Percentiles rank a stretch among this genome's conserved stretches.
These are phyloP conservation scores for Ophiothrix spiculata DNA, from an alignment of 35 echinoderm and acorn worm species.

Conservation along the genomic window DNA sequence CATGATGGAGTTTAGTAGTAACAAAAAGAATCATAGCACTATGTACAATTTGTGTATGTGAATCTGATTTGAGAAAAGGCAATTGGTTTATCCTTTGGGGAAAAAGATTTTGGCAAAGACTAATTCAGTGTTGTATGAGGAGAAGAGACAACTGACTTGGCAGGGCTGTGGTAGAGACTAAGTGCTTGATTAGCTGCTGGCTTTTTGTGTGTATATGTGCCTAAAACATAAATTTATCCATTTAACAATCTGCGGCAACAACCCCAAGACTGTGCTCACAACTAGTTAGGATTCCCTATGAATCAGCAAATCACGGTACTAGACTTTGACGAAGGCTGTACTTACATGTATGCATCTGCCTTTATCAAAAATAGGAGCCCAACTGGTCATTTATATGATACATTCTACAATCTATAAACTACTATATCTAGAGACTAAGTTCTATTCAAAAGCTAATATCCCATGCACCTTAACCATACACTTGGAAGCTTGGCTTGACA, in stretches of 20 bases:
- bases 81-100: background rate
- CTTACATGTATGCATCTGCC: background rate
- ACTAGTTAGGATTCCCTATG: background rate
- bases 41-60: background rate
- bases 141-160: constrained; percentile 6
- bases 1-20: background rate
- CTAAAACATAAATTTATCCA: background rate
- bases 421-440: background rate
- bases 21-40: background rate
- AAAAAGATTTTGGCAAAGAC: constrained; percentile 1
- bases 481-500: background rate
- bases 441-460: background rate
- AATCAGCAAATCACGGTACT: background rate
- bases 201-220: background rate
- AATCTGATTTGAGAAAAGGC: background rate
- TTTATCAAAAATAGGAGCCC: no score
- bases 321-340: background rate
- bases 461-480: constrained; percentile 4
- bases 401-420: background rate
- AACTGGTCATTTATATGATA: background rate
- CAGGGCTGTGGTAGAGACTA: background rate
- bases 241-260: background rate
- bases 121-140: no score
- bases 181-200: background rate
- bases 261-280: background rate